Conservation (phyloP, 2,888 invertebrate species). For the Thalpophila matura region DNA sequence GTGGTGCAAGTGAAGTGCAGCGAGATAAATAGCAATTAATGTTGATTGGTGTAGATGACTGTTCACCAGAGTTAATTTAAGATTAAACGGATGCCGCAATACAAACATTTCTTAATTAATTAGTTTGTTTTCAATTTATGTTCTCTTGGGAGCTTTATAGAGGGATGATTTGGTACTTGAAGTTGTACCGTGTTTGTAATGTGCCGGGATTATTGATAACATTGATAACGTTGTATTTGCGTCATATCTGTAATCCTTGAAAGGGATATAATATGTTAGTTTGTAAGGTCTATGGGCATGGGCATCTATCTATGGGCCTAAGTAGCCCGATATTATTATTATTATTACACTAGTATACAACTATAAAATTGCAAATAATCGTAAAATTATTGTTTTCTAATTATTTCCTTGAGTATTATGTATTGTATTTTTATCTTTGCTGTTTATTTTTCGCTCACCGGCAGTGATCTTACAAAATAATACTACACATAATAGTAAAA, state of each 20-base stretch:
- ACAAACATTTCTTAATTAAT: slow-evolving; percentile 32
- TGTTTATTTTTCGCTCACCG: not conserved
- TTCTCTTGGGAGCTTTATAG: slow-evolving; percentile 28
- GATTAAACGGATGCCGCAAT: slow-evolving; percentile 55
- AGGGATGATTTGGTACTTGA: slow-evolving; percentile 49
- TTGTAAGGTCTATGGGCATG: too few relatives aligned
- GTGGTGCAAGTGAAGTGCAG: slow-evolving; percentile 42
- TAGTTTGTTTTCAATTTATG: slow-evolving; percentile 40
- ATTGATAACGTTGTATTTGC: slow-evolving; percentile 39
- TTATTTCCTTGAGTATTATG: slow-evolving; percentile 34
- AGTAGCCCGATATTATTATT: too few relatives aligned
- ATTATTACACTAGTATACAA: not conserved
- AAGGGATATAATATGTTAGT: too few relatives aligned
- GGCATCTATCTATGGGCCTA: too few relatives aligned
- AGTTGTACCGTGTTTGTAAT: slow-evolving; percentile 10
- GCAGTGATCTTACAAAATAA: not conserved
- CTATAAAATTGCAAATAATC: slow-evolving; percentile 31
- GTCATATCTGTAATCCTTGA: slow-evolving; percentile 32
- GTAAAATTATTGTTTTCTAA: slow-evolving; percentile 40
- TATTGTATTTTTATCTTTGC: slow-evolving; percentile 37
- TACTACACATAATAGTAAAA: not conserved
- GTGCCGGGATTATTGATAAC: slow-evolving; percentile 35
- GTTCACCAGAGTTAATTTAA: slow-evolving; percentile 52
- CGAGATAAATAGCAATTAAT: slow-evolving; percentile 66
- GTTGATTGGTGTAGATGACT: slow-evolving; percentile 74